A percentile compares a stretch with the other conserved stretches of the same genome.
These are phyloP conservation scores for Pantelozetes paolii DNA, from an alignment of 2,888 invertebrate species.

Conservation along the genomic window DNA sequence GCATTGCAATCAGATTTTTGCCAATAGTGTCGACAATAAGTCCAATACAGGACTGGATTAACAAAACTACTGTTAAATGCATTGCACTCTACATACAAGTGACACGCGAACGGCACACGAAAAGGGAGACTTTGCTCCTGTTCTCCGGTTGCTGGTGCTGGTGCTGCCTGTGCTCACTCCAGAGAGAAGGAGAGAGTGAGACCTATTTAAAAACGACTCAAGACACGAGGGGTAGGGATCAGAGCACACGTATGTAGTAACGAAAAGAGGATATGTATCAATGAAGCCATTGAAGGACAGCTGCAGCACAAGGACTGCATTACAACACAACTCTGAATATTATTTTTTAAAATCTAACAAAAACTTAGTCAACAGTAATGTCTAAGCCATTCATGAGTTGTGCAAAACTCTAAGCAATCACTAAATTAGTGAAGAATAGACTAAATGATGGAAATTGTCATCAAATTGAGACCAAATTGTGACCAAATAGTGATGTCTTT, in stretches of 20 bases:
- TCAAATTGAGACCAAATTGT: too few relatives aligned
- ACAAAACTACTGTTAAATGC: constrained; percentile 27
- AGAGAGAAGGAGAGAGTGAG: not conserved
- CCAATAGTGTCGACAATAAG: constrained; percentile 28
- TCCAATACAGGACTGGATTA: constrained; percentile 26
- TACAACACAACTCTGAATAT: not conserved
- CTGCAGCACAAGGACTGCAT: constrained; percentile 21
- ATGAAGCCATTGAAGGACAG: constrained; percentile 21
- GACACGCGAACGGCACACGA: constrained; percentile 32
- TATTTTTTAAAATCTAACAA: not conserved
- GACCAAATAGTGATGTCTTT: too few relatives aligned
- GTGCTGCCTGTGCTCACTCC: not conserved
- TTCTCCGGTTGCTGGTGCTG: not conserved
- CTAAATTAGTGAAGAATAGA: not conserved
- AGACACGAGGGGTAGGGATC: not conserved
- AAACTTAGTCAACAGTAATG: too few relatives aligned
- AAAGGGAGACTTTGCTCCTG: not conserved
- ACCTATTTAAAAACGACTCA: constrained; percentile 33
- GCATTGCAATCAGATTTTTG: constrained; percentile 13
- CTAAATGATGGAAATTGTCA: not conserved
- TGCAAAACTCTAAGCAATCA: too few relatives aligned
- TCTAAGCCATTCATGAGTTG: too few relatives aligned
- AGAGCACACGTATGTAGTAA: not conserved
- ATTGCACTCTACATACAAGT: constrained; percentile 13
- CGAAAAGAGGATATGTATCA: constrained; percentile 1